A percentile compares a stretch with the other conserved stretches of the same genome.
phyloP scores from a whole-genome alignment of 2,113 vertebrate species.

The Epinephelus cyanopodus region DNA sequence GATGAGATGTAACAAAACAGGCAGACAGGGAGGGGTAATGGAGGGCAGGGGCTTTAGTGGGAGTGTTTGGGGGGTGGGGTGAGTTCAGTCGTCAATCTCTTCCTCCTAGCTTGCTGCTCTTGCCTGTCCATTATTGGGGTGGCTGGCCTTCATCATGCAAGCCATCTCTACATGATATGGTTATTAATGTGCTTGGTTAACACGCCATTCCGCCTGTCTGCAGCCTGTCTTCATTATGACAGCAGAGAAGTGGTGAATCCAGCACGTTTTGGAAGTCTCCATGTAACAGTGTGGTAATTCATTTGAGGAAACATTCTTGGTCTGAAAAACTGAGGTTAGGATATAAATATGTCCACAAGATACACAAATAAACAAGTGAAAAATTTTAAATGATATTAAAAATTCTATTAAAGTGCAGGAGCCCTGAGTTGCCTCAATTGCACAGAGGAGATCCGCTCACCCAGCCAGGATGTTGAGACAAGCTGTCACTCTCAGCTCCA shows the following conservation, averaged over 20 bases:
- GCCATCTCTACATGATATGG: constrained; percentile 51
- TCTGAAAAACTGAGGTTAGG: background rate
- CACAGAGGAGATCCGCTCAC: constrained; percentile 13
- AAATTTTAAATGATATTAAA: background rate
- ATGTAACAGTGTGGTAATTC: background rate
- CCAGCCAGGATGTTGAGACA: constrained; percentile 4
- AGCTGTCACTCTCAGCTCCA: constrained; percentile 29
- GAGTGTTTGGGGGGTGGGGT: constrained; percentile 7
- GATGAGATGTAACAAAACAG: constrained; percentile 63
- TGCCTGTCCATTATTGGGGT: constrained; percentile 61
- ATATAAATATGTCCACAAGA: background rate
- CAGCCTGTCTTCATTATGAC: constrained; percentile 13
- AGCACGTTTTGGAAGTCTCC: background rate
- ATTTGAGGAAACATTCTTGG: background rate
- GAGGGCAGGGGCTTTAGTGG: background rate
- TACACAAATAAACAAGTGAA: background rate
- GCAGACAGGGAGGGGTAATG: constrained; percentile 18
- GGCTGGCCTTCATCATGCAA: constrained; percentile 58
- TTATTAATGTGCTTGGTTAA: constrained; percentile 62
- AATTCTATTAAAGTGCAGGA: background rate
- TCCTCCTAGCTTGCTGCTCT: constrained; percentile 27
- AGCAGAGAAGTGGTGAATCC: background rate
- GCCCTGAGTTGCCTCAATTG: background rate
- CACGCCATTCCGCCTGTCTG: background rate
- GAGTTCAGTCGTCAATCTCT: constrained; percentile 45